Conservation (phyloP, 2,888 invertebrate genomes). For the Atrina japonica region DNA sequence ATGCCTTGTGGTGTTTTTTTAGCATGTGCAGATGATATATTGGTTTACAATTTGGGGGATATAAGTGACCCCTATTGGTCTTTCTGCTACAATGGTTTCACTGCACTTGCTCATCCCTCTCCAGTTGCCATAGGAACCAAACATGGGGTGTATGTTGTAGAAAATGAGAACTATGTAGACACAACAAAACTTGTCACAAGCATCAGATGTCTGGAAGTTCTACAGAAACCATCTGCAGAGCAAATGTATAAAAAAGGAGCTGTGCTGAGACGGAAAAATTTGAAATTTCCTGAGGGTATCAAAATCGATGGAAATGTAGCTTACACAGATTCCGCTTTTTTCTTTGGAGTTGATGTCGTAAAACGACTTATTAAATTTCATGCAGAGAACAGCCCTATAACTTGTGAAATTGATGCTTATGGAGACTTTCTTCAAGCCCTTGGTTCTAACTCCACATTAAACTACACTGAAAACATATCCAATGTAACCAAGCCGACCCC, state of each 20-base stretch:
- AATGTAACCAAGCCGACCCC: conserved; percentile 71
- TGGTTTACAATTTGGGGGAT: conserved; percentile 74
- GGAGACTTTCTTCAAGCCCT: conserved; percentile 82
- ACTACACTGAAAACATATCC: conserved; percentile 72
- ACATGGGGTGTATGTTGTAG: conserved; percentile 82
- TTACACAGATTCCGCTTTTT: conserved; percentile 82
- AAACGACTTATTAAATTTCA: conserved; percentile 76
- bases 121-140: conserved; percentile 78
- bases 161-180: conserved; percentile 59
- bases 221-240: conserved; percentile 81
- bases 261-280: conserved; percentile 60
- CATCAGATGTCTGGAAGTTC: conserved; percentile 78
- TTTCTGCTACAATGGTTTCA: conserved; percentile 77
- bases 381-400: conserved; percentile 69
- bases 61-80: conserved; percentile 55
- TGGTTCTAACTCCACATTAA: conserved; percentile 72
- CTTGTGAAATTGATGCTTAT: conserved; percentile 82
- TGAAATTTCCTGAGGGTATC: conserved; percentile 60
- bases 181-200: conserved; percentile 59
- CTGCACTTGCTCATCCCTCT: conserved; percentile 81
- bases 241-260: conserved; percentile 79
- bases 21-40: conserved; percentile 81
- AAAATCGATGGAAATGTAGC: conserved; percentile 65
- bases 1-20: conserved; percentile 81
- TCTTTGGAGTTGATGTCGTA: conserved; percentile 79